phyloP scores from a whole-genome alignment of 2,797 vertebrate genomes.

The Sorex maritimensis region DNA sequence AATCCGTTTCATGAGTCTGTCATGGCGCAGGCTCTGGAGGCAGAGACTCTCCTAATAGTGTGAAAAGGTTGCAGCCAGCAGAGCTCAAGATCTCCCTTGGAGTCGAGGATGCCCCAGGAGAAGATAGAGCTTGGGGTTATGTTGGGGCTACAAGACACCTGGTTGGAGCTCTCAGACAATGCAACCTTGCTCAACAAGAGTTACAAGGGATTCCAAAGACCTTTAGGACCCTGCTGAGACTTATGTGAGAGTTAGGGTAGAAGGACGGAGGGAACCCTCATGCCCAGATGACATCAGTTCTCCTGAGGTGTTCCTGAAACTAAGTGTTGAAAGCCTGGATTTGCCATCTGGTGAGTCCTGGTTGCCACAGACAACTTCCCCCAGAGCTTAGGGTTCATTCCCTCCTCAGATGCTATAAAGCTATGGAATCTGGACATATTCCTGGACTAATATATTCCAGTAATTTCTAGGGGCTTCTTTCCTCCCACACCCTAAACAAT shows the following conservation, averaged over 20 bases:
- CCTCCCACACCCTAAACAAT: not conserved
- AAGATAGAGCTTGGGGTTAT: not conserved
- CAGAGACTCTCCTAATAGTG: not conserved
- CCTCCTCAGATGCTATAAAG: too few species aligned
- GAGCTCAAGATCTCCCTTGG: not conserved
- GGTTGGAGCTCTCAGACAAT: not conserved
- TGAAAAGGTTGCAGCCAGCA: not conserved
- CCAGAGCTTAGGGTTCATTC: not conserved
- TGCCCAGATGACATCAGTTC: fast-evolving
- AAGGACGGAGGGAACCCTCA: too few species aligned
- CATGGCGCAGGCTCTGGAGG: not conserved
- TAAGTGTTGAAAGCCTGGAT: not conserved
- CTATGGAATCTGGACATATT: not conserved
- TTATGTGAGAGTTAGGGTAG: not conserved
- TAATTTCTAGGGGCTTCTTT: not conserved
- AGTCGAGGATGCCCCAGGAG: not conserved
- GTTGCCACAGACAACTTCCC: not conserved
- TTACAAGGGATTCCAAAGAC: not conserved
- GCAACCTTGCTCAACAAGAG: not conserved
- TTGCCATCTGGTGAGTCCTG: not conserved
- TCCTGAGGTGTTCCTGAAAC: not conserved
- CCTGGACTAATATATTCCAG: not conserved
- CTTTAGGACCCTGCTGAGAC: not conserved
- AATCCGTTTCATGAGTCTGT: not conserved
- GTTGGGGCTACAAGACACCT: too few species aligned